These are phyloP conservation scores for Melopsittacus undulatus DNA, from an alignment of 2,797 vertebrate genomes.

Conservation along the genomic window DNA sequence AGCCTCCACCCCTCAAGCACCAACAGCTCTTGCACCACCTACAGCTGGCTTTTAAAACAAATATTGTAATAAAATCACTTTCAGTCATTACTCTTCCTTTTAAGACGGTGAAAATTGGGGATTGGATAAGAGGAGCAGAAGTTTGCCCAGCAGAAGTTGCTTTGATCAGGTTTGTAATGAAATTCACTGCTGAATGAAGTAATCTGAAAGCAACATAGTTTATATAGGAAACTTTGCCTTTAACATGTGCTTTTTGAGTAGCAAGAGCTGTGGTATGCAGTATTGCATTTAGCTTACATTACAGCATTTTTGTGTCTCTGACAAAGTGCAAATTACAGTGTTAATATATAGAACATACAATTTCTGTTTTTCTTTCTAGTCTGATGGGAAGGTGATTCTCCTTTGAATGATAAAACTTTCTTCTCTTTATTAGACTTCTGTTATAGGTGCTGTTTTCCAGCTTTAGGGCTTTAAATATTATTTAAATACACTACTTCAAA, in stretches of 20 bases:
- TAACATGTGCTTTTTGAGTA: neutral
- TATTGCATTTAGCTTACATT: neutral
- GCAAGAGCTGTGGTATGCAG: neutral
- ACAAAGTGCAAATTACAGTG: neutral
- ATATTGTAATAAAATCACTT: conserved; percentile 30
- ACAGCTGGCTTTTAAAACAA: conserved; percentile 19
- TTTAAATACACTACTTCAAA: neutral
- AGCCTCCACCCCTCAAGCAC: conserved; percentile 61
- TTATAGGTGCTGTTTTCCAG: neutral
- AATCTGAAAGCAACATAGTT: neutral
- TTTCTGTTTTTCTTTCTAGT: neutral
- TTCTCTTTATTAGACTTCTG: neutral
- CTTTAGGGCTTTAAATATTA: neutral
- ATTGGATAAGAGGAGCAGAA: conserved; percentile 15
- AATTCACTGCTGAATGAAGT: neutral
- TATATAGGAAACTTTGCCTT: neutral
- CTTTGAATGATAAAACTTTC: neutral
- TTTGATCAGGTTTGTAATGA: conserved; percentile 51
- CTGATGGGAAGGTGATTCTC: neutral
- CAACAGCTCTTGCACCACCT: neutral
- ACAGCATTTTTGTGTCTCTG: neutral
- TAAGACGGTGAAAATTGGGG: neutral
- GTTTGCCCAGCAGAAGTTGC: conserved; percentile 5
- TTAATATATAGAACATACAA: neutral
- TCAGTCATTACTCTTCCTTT: conserved; percentile 2